Base-by-base conservation (phyloP, 2,888 invertebrate species). In the Melinopterus prodromus region DNA sequence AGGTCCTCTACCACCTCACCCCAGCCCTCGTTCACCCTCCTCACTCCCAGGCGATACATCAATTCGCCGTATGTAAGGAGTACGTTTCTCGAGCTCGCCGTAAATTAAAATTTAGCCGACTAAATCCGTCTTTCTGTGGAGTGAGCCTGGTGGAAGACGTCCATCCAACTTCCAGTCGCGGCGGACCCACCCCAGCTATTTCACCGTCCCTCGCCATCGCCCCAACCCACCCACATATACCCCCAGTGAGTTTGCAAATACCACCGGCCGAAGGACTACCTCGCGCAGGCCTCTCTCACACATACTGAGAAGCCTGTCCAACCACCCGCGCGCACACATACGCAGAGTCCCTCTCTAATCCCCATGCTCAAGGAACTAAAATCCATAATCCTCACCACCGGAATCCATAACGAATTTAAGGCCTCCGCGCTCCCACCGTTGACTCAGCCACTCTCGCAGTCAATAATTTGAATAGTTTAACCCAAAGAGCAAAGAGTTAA, bases 361-460 rank as follows among this genome's bases (percentile, higher is more conserved):
- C 85, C 86, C 84, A 84, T 84, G 86, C 84, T 85, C 84, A 85
- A 85, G 86, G 85, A 86, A 86, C 84, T 86, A 86, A 86, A 86
- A 86, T 86, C 86, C 86, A 85, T 86, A 87, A 87, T 87, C 87
- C 84, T 84, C 83, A 82, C 82, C 81, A 80, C 82, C 80, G 82
- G 82, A 84, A 84, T 83, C 84, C 82, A 84, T 84, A 84, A 84
- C 82, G 83, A 84, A 82, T 84, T 84, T 82, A 75, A 80, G 78
- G 78, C 78, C 78, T 80, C 78, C 80, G 12, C 7, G 9, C 12
- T 53, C 75, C 78, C 70, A 35, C 14, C 78, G 76, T 75, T 80
- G 78, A 80, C 78, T 80, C 71, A 84, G 72, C 75, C 15, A 75
- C 78, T 78, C 76, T 69, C 76, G 74, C 76, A 78, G 74, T 78